A percentile compares a stretch with the other conserved stretches of the same genome.
These are phyloP conservation scores for Pachypsylla venusta DNA, from an alignment of 1,140 invertebrate species.

Conservation along the genomic window DNA sequence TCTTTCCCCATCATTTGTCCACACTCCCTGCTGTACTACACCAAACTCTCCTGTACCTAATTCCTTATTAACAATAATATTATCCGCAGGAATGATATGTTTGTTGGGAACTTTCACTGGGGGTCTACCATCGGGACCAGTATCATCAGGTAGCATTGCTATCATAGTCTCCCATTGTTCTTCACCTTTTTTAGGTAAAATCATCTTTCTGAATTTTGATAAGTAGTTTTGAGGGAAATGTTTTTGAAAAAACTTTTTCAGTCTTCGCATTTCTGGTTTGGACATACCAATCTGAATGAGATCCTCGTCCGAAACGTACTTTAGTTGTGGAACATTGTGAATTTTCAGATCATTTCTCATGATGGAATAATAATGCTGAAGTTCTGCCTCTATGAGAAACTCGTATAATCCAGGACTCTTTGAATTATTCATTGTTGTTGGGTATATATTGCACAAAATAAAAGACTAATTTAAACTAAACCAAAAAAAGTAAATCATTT, in stretches of 20 bases:
- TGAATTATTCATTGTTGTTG: too few species aligned
- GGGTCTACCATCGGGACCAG: conserved; percentile 25
- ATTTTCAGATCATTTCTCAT: conserved; percentile 49
- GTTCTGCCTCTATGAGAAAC: conserved; percentile 76
- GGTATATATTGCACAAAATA: too few species aligned
- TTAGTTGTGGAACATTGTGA: conserved; percentile 83
- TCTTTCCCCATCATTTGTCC: conserved; percentile 88
- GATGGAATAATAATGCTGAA: conserved; percentile 71
- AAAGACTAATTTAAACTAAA: too few species aligned
- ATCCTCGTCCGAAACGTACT: conserved; percentile 90
- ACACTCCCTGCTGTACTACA: conserved; percentile 91
- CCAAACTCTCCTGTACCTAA: conserved; percentile 94
- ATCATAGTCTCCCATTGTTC: conserved; percentile 26
- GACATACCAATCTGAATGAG: conserved; percentile 82
- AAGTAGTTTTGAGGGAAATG: conserved; percentile 85
- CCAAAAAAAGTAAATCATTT: too few species aligned
- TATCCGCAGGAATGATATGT: conserved; percentile 89
- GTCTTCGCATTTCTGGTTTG: conserved; percentile 81
- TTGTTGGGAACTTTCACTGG: conserved; percentile 57
- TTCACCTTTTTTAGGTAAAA: conserved; percentile 31
- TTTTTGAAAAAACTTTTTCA: conserved; percentile 86
- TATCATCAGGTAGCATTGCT: conserved; percentile 30
- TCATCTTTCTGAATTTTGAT: conserved; percentile 68
- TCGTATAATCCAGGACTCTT: conserved; percentile 64
- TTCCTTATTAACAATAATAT: conserved; percentile 87